Conservation (phyloP, 2,888 invertebrate species). For the Amblyjoppa proteus region DNA sequence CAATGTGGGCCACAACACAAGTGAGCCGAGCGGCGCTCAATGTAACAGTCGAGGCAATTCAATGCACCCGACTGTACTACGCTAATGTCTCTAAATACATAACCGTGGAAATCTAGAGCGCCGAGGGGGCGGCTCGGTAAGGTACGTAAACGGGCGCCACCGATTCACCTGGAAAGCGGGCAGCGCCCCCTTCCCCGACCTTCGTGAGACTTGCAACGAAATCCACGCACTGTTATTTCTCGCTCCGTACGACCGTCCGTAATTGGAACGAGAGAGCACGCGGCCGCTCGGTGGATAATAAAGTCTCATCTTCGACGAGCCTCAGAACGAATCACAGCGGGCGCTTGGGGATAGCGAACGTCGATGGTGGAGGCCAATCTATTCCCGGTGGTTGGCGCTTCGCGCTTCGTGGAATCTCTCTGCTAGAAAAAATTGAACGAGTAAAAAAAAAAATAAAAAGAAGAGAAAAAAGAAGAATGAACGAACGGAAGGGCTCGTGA, state of each 20-base stretch:
- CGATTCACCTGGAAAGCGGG: constrained; percentile 11
- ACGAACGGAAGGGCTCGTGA: constrained; percentile 66
- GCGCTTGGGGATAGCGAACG: not conserved
- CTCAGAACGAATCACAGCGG: not conserved
- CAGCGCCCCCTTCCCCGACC: too few species aligned
- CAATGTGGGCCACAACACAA: constrained; percentile 80
- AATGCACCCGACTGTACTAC: constrained; percentile 63
- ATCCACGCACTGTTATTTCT: constrained; percentile 13
- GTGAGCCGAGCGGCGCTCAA: constrained; percentile 16
- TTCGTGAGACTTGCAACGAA: not conserved
- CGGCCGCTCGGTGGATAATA: not conserved
- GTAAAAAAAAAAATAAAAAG: constrained; percentile 15
- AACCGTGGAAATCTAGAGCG: constrained; percentile 23
- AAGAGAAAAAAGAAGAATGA: constrained; percentile 35
- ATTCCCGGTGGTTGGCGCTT: constrained; percentile 70
- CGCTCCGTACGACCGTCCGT: constrained; percentile 5
- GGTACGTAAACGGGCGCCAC: too few species aligned
- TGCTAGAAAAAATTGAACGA: constrained; percentile 51
- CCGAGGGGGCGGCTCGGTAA: not conserved
- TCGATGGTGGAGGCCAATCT: constrained; percentile 64
- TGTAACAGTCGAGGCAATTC: constrained; percentile 71
- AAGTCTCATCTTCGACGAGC: constrained; percentile 6
- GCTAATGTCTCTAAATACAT: constrained; percentile 65
- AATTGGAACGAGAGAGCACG: constrained; percentile 11
- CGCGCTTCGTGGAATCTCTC: constrained; percentile 20